These are phyloP conservation scores for Prostheceraeus crozeri DNA, from an alignment of 2,888 invertebrate species.

Conservation along the genomic window DNA sequence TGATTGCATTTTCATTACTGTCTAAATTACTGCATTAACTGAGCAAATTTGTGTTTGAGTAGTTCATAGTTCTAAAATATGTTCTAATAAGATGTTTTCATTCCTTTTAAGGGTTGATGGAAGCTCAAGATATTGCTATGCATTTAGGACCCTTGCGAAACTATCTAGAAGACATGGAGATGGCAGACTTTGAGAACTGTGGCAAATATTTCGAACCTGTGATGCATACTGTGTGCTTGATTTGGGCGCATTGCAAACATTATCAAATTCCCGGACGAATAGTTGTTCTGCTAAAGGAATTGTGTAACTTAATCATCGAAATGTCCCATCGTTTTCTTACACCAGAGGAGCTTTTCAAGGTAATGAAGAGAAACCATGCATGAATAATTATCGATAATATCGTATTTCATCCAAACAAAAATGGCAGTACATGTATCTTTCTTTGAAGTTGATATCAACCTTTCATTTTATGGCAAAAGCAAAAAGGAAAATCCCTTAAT, in stretches of 20 bases:
- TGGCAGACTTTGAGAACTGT: slow-evolving; percentile 52
- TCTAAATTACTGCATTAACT: no score
- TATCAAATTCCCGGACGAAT: slow-evolving; percentile 81
- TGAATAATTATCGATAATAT: no score
- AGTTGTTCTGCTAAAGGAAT: slow-evolving; percentile 66
- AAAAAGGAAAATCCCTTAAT: no score
- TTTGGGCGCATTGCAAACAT: slow-evolving; percentile 78
- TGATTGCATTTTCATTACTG: no score
- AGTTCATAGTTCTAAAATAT: no score
- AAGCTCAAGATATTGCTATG: slow-evolving; percentile 79
- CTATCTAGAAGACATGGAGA: slow-evolving; percentile 67
- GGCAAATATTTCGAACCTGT: slow-evolving; percentile 29
- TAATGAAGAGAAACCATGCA: no score
- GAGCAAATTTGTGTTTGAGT: no score
- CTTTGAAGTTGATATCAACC: no score
- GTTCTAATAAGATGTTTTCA: no score
- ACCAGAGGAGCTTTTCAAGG: slow-evolving; percentile 38
- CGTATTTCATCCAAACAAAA: no score
- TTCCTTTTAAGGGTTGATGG: slow-evolving; percentile 57
- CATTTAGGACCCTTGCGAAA: slow-evolving; percentile 74
- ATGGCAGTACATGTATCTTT: no score
- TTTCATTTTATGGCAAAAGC: no score
- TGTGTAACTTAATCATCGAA: slow-evolving; percentile 34
- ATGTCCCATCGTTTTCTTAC: slow-evolving; percentile 32
- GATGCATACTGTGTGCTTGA: slow-evolving; percentile 66